Conservation (phyloP, 2,888 invertebrate genomes). For the Sarcophaga carnaria region DNA sequence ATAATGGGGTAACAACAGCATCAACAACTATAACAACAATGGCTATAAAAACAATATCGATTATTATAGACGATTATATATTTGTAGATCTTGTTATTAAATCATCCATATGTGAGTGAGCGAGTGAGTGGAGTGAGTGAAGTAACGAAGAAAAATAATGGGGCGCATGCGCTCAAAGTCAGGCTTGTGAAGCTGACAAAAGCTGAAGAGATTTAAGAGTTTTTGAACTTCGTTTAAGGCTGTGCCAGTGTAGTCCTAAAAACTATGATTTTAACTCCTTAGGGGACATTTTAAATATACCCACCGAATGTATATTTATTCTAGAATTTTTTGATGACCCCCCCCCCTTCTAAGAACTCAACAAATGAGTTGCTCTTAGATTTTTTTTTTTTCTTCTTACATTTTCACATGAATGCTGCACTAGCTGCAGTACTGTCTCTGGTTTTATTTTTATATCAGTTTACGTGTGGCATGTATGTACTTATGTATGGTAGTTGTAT, state of each 20-base stretch:
- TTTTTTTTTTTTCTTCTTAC: too few relatives aligned
- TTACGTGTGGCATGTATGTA: conserved; percentile 19
- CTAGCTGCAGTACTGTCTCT: neutral
- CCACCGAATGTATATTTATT: too few relatives aligned
- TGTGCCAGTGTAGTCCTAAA: too few relatives aligned
- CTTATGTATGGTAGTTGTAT: neutral
- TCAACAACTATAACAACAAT: conserved; percentile 1
- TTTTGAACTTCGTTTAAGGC: too few relatives aligned
- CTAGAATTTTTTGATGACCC: too few relatives aligned
- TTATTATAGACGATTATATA: conserved; percentile 57
- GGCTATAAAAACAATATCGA: conserved; percentile 7
- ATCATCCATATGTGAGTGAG: neutral
- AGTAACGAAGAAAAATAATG: neutral
- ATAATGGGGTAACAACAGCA: conserved; percentile 58
- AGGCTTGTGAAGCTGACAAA: neutral
- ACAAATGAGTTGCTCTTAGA: too few relatives aligned
- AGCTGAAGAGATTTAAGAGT: too few relatives aligned
- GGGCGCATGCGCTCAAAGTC: neutral
- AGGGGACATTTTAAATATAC: too few relatives aligned
- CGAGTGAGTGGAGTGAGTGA: conserved; percentile 14
- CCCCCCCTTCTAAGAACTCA: too few relatives aligned
- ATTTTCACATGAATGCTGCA: neutral
- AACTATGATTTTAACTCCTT: too few relatives aligned
- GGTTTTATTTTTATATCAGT: conserved; percentile 28
- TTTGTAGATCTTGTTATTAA: conserved; percentile 57